Percentiles rank a stretch among this genome's conserved stretches.
Evolutionary conservation across 2,797 vertebrate species (phyloP).

Genomic region (Furcifer pardalis): DNA sequence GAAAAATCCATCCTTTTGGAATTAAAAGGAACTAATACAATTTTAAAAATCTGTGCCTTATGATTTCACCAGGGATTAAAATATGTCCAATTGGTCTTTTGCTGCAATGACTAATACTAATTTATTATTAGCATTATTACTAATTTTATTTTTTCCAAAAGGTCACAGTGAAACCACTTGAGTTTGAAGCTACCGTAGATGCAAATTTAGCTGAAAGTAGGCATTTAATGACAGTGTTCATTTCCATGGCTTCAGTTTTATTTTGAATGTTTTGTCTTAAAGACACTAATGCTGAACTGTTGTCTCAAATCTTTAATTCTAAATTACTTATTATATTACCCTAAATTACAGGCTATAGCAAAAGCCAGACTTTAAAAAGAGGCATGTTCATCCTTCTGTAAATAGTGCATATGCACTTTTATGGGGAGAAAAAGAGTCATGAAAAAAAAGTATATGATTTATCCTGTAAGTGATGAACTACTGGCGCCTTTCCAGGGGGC

Average conservation of each 20-base stretch:
- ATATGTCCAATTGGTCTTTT: constrained; percentile 63
- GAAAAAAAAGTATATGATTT: constrained; percentile 60
- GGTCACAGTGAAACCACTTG: constrained; percentile 76
- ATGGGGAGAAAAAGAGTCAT: constrained; percentile 67
- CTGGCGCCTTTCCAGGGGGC: constrained; percentile 72
- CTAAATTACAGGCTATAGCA: constrained; percentile 81
- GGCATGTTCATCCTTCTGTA: constrained; percentile 78
- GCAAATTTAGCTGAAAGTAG: constrained; percentile 84
- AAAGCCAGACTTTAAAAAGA: constrained; percentile 81
- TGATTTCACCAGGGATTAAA: constrained; percentile 63
- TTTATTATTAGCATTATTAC: constrained; percentile 77
- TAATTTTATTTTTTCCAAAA: constrained; percentile 71
- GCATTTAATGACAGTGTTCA: constrained; percentile 84
- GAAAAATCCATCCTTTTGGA: constrained; percentile 42
- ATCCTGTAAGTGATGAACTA: constrained; percentile 55
- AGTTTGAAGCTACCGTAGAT: constrained; percentile 74
- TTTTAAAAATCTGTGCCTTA: constrained; percentile 36
- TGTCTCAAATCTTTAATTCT: constrained; percentile 85
- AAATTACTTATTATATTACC: constrained; percentile 85
- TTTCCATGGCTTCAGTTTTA: constrained; percentile 80
- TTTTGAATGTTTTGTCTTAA: constrained; percentile 85
- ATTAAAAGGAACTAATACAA: constrained; percentile 60
- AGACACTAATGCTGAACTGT: constrained; percentile 84
- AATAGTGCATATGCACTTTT: constrained; percentile 73
- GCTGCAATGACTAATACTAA: constrained; percentile 77